phyloP scores from a whole-genome alignment of 1,140 invertebrate genomes.

The Thaumatotibia leucotreta region DNA sequence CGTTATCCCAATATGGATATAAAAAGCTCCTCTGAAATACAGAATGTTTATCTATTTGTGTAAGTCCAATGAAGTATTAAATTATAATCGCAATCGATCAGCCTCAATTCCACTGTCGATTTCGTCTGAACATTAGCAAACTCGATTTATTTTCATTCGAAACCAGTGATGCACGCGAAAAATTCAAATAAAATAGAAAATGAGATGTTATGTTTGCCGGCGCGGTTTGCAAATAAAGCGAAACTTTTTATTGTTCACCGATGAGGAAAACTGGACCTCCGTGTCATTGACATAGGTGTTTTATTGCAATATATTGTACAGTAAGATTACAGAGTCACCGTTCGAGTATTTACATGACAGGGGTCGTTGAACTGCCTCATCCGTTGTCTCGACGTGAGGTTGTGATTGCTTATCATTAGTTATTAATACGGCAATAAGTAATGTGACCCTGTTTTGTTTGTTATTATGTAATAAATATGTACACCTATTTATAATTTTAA shows the following conservation, averaged over 20 bases:
- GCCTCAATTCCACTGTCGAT: background rate
- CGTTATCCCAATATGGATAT: no score
- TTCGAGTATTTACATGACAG: slow-evolving; percentile 8
- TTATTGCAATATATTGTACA: background rate
- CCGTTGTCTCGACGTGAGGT: background rate
- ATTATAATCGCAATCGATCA: background rate
- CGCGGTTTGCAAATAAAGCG: slow-evolving; percentile 3
- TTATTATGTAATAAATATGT: slow-evolving; percentile 4
- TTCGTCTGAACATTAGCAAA: background rate
- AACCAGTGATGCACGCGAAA: background rate
- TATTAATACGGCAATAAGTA: slow-evolving; percentile 11
- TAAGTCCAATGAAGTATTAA: background rate
- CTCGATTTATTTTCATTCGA: background rate
- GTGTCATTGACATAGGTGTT: background rate
- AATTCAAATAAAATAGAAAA: slow-evolving; percentile 10
- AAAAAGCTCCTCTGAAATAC: no score
- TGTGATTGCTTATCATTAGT: slow-evolving; percentile 10
- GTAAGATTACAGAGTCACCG: slow-evolving; percentile 1
- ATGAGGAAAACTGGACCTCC: background rate
- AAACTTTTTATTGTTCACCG: background rate
- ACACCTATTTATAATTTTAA: background rate
- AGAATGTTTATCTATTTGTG: background rate
- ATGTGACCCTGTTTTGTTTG: background rate
- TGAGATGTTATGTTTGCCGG: background rate
- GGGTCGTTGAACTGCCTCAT: background rate